Evolutionary conservation across 2,113 vertebrate species (phyloP), one percentile per base, ranked within the genome.

Genomic region (Microtus oregoni): DNA sequence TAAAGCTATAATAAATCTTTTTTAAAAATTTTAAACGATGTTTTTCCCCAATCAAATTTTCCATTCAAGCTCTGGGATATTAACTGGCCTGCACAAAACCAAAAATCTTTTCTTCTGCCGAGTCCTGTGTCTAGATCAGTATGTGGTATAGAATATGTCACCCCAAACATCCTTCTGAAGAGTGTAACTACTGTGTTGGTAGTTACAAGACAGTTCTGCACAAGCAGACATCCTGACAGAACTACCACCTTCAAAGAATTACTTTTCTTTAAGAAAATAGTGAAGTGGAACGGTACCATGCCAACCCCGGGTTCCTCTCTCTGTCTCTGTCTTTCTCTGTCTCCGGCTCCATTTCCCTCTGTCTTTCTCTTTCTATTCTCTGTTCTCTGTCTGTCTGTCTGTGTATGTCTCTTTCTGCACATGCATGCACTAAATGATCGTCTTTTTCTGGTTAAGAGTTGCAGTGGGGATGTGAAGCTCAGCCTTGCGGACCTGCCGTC

Each of bases 241-340:
- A 0, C 68, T 38, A 88, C 12, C 20, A 87, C 24, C 13, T 92
- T 41, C 63, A 20, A 65, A 11, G 41, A 91, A 90, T 3, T 52
- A 87, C 89, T 52, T 67, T 35, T 88, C 55, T 81, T 94, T 85
- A 88, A 90, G 79, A 28, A 95, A 50, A 12, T 63, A 55, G 90
- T 52, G n/a, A 28, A 50, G 2, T 68, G 28, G 61, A 75, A 87
- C 26, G 10, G 7, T 30, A 47, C 12, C 88, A 79, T 55, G 10
- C 24, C 77, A 93, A 91, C 83, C 92, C 52, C 5, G 5, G 61
- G 32, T 14, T 12, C 12, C 58, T 44, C 44, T 44, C 44, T 44
- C 44, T 58, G 55, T 58, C 55, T 58, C 55, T 6, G 55, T 58
- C 55, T 58, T 58, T 58, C 55, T 58, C 30, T 32, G 8, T n/a